Evolutionary conservation across 1,140 invertebrate species (phyloP), one percentile per base, ranked within the genome.

Genomic region (Antheraea mylitta): DNA sequence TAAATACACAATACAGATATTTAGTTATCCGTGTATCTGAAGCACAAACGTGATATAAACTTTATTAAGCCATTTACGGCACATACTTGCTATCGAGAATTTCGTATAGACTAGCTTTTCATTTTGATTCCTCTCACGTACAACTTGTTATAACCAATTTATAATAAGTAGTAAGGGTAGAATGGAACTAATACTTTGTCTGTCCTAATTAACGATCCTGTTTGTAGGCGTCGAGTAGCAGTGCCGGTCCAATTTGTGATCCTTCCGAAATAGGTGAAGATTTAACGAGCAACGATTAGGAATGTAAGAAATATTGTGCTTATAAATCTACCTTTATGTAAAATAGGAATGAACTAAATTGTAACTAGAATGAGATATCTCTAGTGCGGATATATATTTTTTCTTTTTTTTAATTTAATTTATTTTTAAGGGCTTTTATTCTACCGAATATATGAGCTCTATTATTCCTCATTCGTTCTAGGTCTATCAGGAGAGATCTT

Each of bases 31-130:
- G 45, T 13, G 16, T 53, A 53, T 13, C 45, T 53, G 45, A 53
- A 16, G 11, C 13, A 60, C 7, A 18, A 19, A 60, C 59, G 59
- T 60, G 59, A 19, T 60, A 60, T n/a, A 60, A 60, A 30, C 59
- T 19, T 22, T 60, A 60, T 60, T 30, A 13, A 60, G 59, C 59
- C 18, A 60, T 30, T 60, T 60, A 60, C 18, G 59, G 9, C 10
- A 53, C 45, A 53, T 53, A 53, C 16, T 53, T 13, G 11, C 45
- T 53, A 13, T 53, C 45, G 45, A 53, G 11, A 13, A 53, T 53
- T 2, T 53, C 45, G 13, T 53, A 53, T 53, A 53, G 11, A 13
- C 16, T 53, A 53, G 10, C 45, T 10, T 53, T 13, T 53, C 6
- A 53, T 53, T 53, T 53, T 7, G 45, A 53, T 13, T 53, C 16